Base-by-base conservation (phyloP, 2,888 invertebrate genomes). In the Chloroclysta siterata region DNA sequence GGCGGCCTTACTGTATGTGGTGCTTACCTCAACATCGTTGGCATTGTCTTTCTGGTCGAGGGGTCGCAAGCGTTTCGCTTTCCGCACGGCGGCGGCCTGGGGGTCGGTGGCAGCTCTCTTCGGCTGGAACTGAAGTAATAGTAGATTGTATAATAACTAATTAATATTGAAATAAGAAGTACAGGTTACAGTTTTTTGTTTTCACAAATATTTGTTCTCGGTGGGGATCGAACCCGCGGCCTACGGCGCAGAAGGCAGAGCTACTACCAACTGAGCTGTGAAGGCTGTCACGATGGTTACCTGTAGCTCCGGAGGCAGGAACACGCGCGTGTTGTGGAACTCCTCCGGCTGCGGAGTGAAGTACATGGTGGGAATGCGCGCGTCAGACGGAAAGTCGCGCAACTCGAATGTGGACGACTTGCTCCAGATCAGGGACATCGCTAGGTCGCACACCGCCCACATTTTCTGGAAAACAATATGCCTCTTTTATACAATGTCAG, bases 401-500 rank as follows among this genome's bases (percentile, higher is more conserved):
- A 97, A 93, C 81, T 98, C 98, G 90, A 97, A 98, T 82, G 95
- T 97, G 58, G 96, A 94, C 53, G 97, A 96, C 83, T 98, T 98
- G 62, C 97, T 95, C 91, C 97, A 95, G 74, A 99, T 95, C 78
- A 99, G 94, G 53, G 97, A 97, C 93, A 98, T 96, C 14, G 98
- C 97, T 71, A 99, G 94, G 94, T 99, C 99, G 94, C 99, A 99
- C 58, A 98, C 95, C 33, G 99, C 97, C 97, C 99, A 99, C 84
- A 99, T 91, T 97, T 98, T 99, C 98, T 99, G 88, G 14, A 59
- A 75, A 63, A 14, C 6, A 47, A 47, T 22, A 22, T 3, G 3
- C 22, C 22, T 22, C 22, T 22, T 22, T 22, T 22, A 22, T n/a
- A n/a, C n/a, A n/a, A n/a, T n/a, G n/a, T n/a, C n/a, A n/a, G n/a